Conservation (phyloP, 2,888 invertebrate genomes). For the Melanostoma mellinum region DNA sequence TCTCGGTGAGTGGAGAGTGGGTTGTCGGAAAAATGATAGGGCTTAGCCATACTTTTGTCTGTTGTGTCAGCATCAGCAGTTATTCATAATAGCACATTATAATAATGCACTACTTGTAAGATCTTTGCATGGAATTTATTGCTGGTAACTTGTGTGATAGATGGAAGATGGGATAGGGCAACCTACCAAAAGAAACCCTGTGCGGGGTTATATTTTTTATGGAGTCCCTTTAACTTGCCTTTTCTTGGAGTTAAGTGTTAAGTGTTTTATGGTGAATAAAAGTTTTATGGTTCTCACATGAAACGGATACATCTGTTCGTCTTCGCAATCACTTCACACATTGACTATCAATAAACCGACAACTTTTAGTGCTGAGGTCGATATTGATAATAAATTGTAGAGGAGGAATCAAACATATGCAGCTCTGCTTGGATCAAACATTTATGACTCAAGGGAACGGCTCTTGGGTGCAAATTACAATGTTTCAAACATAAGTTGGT, state of each 20-base stretch:
- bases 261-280: conserved; percentile 26
- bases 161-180: neutral
- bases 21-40: no score
- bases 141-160: conserved; percentile 11
- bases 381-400: no score
- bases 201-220: conserved; percentile 23
- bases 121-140: neutral
- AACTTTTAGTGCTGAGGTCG: no score
- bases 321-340: conserved; percentile 3
- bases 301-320: neutral
- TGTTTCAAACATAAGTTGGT: no score
- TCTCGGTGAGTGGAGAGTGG: no score
- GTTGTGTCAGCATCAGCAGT: no score
- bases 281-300: neutral
- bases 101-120: neutral
- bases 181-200: conserved; percentile 3
- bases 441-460: no score
- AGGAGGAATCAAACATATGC: no score
- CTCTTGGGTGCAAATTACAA: no score
- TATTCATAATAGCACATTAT: neutral
- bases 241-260: neutral
- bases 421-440: no score
- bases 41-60: no score
- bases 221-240: neutral
- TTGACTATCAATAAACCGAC: neutral